Base-by-base conservation (phyloP, 2,797 vertebrate species). In the Karalla daura region DNA sequence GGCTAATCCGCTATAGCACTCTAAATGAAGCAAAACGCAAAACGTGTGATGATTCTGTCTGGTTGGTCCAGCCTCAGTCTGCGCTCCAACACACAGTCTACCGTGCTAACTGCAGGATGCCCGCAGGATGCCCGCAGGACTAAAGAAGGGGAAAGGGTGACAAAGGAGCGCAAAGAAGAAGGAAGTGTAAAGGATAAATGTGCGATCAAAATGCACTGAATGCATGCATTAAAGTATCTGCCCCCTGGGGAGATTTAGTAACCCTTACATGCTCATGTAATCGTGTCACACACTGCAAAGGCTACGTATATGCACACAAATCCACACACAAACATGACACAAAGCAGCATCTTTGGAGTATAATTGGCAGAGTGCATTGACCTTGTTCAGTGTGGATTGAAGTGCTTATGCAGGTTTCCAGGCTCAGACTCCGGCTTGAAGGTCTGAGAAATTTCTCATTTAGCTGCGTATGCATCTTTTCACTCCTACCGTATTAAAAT, bases 381-480 rank as follows among this genome's bases (percentile, higher is more conserved):
- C 84, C 79, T 86, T 86, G 63, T 73, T 79, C 5, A 50, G 28
- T 61, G 53, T 82, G 59, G 14, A 36, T 84, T 69, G 68, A 59
- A 59, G 59, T 72, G 68, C 70, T 81, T 71, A 75, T 61, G 41
- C 40, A 64, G 50, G 71, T 72, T 85, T 77, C 51, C 55, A 63
- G 35, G 36, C 53, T 74, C 37, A 32, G 49, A 59, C 47, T 60
- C 25, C n/a, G 21, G 41, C 60, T 66, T 27, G 58, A 56, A 80
- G 41, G 64, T 80, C 60, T 78, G 54, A 54, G 67, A 83, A 77
- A 70, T 74, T 40, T 65, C 64, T 73, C 51, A 67, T 78, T 85
- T 78, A 78, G 82, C 88, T 61, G 39, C 10, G 36, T 86, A 85
- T 85, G 89, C 86, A 85, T 65, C 30, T 89, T 88, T 88, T 88